Conservation (phyloP, 2,797 vertebrate species). For the Epinephelus awoara region DNA sequence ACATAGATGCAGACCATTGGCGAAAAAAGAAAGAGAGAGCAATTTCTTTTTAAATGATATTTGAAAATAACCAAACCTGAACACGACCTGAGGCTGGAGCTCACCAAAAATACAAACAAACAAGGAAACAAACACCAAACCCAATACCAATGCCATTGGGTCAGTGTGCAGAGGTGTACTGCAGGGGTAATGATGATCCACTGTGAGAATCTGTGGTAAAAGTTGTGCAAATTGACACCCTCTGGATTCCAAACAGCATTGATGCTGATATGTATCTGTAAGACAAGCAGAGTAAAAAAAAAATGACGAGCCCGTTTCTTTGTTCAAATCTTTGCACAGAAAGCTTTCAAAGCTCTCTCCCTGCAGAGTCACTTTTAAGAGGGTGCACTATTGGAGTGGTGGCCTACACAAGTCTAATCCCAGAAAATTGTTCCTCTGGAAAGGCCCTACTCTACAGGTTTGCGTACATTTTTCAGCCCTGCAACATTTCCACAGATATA, state of each 20-base stretch:
- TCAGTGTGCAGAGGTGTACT: slow-evolving; percentile 19
- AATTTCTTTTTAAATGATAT: slow-evolving; percentile 53
- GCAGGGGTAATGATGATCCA: slow-evolving; percentile 37
- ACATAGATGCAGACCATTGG: slow-evolving; percentile 58
- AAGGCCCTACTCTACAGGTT: slow-evolving; percentile 57
- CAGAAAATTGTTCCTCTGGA: slow-evolving; percentile 42
- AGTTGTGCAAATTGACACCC: slow-evolving; percentile 58
- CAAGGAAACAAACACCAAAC: not conserved
- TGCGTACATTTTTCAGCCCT: slow-evolving; percentile 46
- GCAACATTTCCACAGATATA: slow-evolving; percentile 62
- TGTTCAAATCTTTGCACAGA: slow-evolving; percentile 48
- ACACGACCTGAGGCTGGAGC: slow-evolving; percentile 24
- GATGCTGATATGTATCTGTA: not conserved
- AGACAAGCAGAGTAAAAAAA: slow-evolving; percentile 35
- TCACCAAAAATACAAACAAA: not conserved
- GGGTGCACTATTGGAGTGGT: slow-evolving; percentile 40
- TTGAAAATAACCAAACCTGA: slow-evolving; percentile 61
- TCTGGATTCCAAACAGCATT: slow-evolving; percentile 38
- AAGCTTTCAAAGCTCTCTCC: slow-evolving; percentile 47
- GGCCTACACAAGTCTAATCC: slow-evolving; percentile 39
- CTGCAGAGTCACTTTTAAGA: slow-evolving; percentile 55
- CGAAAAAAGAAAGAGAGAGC: slow-evolving; percentile 39
- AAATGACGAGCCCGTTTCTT: slow-evolving; percentile 29
- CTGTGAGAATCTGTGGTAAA: slow-evolving; percentile 23
- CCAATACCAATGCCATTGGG: slow-evolving; percentile 11